Conservation (phyloP, 2,888 invertebrate genomes). For the Hecatera dysodea region DNA sequence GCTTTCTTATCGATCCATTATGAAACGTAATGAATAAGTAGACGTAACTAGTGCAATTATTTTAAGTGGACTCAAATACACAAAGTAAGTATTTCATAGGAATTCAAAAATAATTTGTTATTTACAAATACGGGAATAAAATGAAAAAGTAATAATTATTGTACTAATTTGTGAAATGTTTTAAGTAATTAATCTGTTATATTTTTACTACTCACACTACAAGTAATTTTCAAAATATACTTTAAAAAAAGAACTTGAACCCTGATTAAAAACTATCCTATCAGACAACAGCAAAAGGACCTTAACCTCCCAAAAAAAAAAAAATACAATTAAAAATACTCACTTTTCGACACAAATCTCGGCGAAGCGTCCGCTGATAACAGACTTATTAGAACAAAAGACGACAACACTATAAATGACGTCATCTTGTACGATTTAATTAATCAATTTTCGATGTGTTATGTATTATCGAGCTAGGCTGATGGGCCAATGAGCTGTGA, state of each 20-base stretch:
- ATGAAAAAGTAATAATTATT: too few species aligned
- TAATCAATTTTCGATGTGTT: conserved; percentile 20
- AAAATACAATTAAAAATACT: conserved; percentile 18
- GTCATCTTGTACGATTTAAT: conserved; percentile 46
- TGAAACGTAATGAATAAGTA: too few species aligned
- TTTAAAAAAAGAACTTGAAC: not conserved
- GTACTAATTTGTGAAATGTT: too few species aligned
- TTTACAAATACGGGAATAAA: not conserved
- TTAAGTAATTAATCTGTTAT: too few species aligned
- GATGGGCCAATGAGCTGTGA: conserved; percentile 39
- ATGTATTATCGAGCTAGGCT: conserved; percentile 30
- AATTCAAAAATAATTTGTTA: not conserved
- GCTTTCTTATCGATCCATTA: too few species aligned
- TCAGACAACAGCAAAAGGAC: not conserved
- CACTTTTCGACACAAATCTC: conserved; percentile 25
- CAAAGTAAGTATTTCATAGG: not conserved
- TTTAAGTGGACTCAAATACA: not conserved
- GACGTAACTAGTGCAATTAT: too few species aligned
- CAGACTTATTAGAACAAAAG: conserved; percentile 36
- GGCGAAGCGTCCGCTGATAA: conserved; percentile 46
- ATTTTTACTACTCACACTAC: too few species aligned
- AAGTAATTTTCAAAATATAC: too few species aligned
- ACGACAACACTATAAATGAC: conserved; percentile 17
- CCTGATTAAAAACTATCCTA: not conserved
- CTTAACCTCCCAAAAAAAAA: not conserved